Evolutionary conservation across 2,888 invertebrate genomes (phyloP), one percentile per base, ranked within the genome.

Genomic region (Taphrorychus bicolor): DNA sequence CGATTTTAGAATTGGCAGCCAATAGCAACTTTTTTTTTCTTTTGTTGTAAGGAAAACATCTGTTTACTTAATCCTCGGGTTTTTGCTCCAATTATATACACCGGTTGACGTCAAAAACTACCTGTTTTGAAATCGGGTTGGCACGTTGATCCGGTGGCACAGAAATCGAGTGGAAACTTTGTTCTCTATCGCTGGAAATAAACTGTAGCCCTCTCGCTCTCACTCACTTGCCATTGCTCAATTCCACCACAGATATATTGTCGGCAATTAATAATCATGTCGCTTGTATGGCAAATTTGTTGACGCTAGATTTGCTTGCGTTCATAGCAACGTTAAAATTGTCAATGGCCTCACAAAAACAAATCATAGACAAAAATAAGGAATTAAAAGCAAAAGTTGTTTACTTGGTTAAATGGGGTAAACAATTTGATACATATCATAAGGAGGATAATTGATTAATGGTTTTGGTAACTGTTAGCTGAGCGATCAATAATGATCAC

Each of bases 51-150:
- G 11, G 32, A 1, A 45, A 45, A 45, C 45, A 45, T 45, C 45
- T 45, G 45, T 45, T 45, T 32, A 32, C 9, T 32, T 7, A 32
- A 11, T 32, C 11, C 11, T 32, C 32, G 3, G 3, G 2, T 32
- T 2, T 14, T 17, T 1, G 45, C 17, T 45, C 45, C 45, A 7
- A 45, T 45, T 51, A 51, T 21, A 52, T 3, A 45, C 17, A 45
- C 45, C 14, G 45, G n/a, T 40, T 56, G 62, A 56, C 62, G 56
- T 62, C 62, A 54, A 16, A 54, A 62, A 64, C 58, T 65, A 65
- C 65, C 65, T 65, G 65, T 65, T 65, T 58, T 59, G 65, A 59
- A 65, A 65, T 65, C 65, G 21, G 19, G 51, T 59, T 65, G 65
- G 65, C 65, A 65, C 32, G 32, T 32, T 32, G 32, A n/a, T n/a